Evolutionary conservation across 2,797 vertebrate species (phyloP).

Genomic region (Anguilla pacifica): DNA sequence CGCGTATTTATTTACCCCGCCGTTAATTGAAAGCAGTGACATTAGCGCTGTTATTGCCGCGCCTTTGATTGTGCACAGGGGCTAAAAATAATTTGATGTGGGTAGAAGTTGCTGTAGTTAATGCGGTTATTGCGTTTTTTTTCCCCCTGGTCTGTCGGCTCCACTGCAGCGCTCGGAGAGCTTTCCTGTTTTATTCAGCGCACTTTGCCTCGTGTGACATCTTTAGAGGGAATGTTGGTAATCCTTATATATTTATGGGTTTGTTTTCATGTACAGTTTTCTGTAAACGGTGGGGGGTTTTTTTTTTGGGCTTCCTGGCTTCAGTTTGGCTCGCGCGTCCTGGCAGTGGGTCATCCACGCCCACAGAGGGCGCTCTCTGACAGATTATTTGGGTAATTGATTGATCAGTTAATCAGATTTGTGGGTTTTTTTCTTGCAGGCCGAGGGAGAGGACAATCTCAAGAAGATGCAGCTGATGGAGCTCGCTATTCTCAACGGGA

Average conservation of each 20-base stretch:
- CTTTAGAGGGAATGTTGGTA: neutral
- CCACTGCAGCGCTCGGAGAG: neutral
- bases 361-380: neutral
- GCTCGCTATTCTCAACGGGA: slow-evolving; percentile 81
- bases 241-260: neutral
- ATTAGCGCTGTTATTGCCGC: slow-evolving; percentile 64
- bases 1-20: slow-evolving; percentile 76
- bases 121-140: neutral
- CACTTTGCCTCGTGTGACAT: neutral
- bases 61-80: slow-evolving; percentile 71
- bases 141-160: neutral
- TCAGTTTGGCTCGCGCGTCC: neutral
- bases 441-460: slow-evolving; percentile 82
- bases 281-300: neutral
- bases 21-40: slow-evolving; percentile 73
- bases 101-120: slow-evolving; percentile 49
- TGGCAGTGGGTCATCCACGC: neutral
- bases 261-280: neutral
- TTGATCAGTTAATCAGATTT: neutral
- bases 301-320: neutral
- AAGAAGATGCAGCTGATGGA: slow-evolving; percentile 87
- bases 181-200: neutral
- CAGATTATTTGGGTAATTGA: neutral
- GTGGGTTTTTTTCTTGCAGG: slow-evolving; percentile 55
- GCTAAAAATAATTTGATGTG: slow-evolving; percentile 69